phyloP scores from a whole-genome alignment of 37 sponge, comb jelly and placozoan genomes.

The Diacarnus erythraeanus region DNA sequence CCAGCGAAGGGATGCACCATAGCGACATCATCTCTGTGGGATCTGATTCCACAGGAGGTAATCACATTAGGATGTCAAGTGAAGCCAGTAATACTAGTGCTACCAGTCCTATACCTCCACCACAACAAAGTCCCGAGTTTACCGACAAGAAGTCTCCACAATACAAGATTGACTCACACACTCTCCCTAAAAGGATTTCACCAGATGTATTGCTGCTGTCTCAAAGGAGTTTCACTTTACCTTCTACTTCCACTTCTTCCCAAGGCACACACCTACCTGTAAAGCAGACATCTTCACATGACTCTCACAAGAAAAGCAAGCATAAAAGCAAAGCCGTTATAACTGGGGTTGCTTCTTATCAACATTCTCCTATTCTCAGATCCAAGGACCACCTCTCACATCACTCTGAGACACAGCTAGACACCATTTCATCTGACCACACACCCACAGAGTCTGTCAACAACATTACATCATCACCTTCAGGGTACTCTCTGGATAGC shows the following conservation, averaged over 20 bases:
- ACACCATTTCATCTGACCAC: conserved; percentile 27
- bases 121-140: neutral
- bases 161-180: neutral
- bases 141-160: neutral
- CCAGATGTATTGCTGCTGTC: neutral
- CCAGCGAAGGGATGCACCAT: conserved; percentile 37
- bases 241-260: neutral
- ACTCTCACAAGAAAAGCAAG: neutral
- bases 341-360: conserved; percentile 3
- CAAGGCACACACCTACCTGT: neutral
- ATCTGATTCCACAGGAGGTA: neutral
- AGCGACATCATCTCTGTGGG: conserved; percentile 32
- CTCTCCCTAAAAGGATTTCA: neutral
- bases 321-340: too few relatives aligned
- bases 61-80: conserved; percentile 39
- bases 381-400: neutral
- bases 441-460: conserved; percentile 42
- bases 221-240: neutral
- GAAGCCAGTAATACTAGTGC: conserved; percentile 29
- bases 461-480: conserved; percentile 16
- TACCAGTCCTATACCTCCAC: neutral
- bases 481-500: conserved; percentile 14
- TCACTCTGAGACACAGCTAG: conserved; percentile 12
- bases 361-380: conserved; percentile 28
- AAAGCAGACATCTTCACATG: neutral